Conservation (phyloP, 2,113 vertebrate species). For the Neomonachus schauinslandi region DNA sequence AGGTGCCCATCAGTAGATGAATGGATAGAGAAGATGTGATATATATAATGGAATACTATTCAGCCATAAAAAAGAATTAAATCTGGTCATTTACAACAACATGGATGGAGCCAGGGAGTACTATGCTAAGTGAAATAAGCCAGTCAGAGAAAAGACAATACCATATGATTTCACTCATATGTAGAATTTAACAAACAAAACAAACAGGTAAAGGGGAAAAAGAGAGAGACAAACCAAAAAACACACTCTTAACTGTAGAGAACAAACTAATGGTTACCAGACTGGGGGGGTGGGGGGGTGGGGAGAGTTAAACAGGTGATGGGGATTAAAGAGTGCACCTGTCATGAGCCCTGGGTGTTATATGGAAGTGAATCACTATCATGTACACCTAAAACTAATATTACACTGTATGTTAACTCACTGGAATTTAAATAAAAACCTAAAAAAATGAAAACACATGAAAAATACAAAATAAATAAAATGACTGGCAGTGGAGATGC, state of each 20-base stretch:
- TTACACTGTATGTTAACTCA: neutral
- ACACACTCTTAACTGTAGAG: neutral
- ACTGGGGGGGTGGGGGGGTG: no score
- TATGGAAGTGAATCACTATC: neutral
- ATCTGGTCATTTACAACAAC: neutral
- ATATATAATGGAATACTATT: neutral
- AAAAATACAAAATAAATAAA: neutral
- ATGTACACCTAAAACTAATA: neutral
- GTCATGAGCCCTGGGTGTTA: neutral
- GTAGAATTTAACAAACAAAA: neutral
- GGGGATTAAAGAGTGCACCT: neutral
- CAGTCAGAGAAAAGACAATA: neutral
- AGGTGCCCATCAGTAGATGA: neutral
- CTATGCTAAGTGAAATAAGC: neutral
- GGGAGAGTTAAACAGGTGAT: neutral
- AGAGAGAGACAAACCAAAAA: neutral
- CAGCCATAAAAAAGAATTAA: neutral
- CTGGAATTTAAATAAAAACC: neutral
- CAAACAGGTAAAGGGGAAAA: neutral
- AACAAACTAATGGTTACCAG: neutral
- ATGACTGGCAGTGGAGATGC: neutral
- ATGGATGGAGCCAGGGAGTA: neutral
- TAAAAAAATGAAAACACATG: neutral
- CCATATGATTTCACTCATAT: neutral
- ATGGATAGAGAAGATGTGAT: neutral